Base-by-base conservation (phyloP, 2,113 vertebrate species). In the Globicephala melas region DNA sequence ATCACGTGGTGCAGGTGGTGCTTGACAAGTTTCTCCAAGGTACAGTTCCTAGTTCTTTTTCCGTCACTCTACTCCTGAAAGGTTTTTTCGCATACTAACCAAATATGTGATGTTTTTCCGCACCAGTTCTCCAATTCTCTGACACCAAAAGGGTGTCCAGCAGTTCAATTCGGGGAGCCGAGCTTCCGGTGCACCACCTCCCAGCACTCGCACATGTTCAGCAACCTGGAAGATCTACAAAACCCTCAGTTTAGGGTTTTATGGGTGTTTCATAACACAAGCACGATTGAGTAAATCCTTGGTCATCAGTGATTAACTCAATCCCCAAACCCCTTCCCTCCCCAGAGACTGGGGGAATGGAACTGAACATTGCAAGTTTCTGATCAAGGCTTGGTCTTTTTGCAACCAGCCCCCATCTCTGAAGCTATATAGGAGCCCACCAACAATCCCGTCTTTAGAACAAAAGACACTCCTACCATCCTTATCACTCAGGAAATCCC, bases 171-270 rank as follows among this genome's bases (percentile, higher is more conserved):
- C 20, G 0, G 1, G 50, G 11, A 9, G 3, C 33, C 1, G 13
- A n/a, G 21, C 17, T 67, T 20, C 53, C 10, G 3, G 5, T 47
- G 6, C 10, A 20, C 67, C 10, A 1, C 23, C 74, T 67, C 31
- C 14, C 3, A 9, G 6, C 3, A 31, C 71, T 5, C 67, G 28
- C 2, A 0, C 44, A 13, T 26, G 8, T 9, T 50, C 28, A 2
- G 38, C 58, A 31, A 0, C 63, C 26, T 4, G 2, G 77, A n/a
- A 18, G 26, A 20, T 23, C 25, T 25, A 17, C 2, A 2, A 26
- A 26, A 26, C 25, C 36, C 41, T 25, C 20, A 41, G 5, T 68
- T 55, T 12, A 31, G 38, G 18, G 13, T 26, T 10, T 83, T 31
- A 6, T 44, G 53, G 89, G n/a, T 1, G 14, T 18, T 50, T 26